Evolutionary conservation across 1,140 invertebrate species (phyloP).

Genomic region (Macrobrachium rosenbergii): DNA sequence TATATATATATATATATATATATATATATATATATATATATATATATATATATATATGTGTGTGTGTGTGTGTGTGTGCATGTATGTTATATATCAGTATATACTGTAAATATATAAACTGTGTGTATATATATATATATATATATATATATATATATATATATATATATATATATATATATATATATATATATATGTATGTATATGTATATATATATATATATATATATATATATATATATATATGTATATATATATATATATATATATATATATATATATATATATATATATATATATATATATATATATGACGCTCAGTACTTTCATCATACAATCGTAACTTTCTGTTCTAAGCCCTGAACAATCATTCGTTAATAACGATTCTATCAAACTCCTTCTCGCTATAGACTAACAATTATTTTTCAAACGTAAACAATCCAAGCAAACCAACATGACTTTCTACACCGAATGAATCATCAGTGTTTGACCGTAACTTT

Average conservation of each 20-base stretch:
- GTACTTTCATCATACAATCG: background rate
- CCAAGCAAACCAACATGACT: no score
- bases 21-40: conserved; percentile 37
- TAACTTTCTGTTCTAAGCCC: background rate
- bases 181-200: conserved; percentile 31
- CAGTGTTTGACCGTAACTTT: no score
- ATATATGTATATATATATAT: conserved; percentile 32
- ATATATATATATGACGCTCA: conserved; percentile 12
- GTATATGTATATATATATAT: conserved; percentile 31
- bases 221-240: conserved; percentile 32
- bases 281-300: conserved; percentile 29
- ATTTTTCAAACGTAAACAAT: no score
- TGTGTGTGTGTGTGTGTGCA: conserved; percentile 1
- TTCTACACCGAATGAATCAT: no score
- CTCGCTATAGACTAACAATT: no score
- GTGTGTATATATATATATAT: conserved; percentile 34
- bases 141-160: conserved; percentile 35
- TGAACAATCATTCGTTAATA: background rate
- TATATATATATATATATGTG: conserved; percentile 29
- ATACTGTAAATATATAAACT: background rate
- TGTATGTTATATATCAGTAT: conserved; percentile 20
- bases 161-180: conserved; percentile 37
- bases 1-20: conserved; percentile 34
- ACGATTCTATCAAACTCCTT: no score
- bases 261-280: conserved; percentile 37